A percentile compares a stretch with the other conserved stretches of the same genome.
These are phyloP conservation scores for Tetragonula clypearis DNA, from an alignment of 1,140 invertebrate species.

Conservation along the genomic window DNA sequence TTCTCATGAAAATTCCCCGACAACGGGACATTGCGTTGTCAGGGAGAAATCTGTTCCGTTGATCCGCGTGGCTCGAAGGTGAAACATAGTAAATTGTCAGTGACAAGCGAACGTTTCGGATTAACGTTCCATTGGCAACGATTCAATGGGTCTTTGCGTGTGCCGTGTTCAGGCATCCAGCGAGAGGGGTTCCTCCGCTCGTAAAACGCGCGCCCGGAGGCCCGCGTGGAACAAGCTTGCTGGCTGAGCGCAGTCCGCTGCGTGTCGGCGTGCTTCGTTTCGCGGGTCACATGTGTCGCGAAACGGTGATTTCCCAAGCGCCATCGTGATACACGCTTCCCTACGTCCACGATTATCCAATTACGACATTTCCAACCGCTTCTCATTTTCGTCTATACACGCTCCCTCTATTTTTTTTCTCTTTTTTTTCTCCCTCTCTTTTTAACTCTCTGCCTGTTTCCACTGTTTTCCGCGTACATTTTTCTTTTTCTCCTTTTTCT, in stretches of 20 bases:
- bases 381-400: not conserved
- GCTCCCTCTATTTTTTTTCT: not conserved
- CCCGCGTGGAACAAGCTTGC: not conserved
- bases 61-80: constrained; percentile 9
- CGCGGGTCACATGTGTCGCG: constrained; percentile 41
- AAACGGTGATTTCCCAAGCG: constrained; percentile 48
- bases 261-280: constrained; percentile 34
- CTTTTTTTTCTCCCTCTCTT: not conserved
- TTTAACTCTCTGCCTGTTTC: not conserved
- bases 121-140: constrained; percentile 53
- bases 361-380: not conserved
- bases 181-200: constrained; percentile 22
- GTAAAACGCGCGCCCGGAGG: constrained; percentile 31
- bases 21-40: not conserved
- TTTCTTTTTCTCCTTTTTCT: not conserved
- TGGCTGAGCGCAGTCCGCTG: not conserved
- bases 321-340: constrained; percentile 5
- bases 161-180: not conserved
- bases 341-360: constrained; percentile 5
- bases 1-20: not conserved
- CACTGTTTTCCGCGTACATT: not conserved
- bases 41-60: not conserved
- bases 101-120: constrained; percentile 43
- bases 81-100: constrained; percentile 34
- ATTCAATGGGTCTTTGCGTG: constrained; percentile 42